Base-by-base conservation (phyloP, 2,113 vertebrate genomes). In the Cyanistes caeruleus region DNA sequence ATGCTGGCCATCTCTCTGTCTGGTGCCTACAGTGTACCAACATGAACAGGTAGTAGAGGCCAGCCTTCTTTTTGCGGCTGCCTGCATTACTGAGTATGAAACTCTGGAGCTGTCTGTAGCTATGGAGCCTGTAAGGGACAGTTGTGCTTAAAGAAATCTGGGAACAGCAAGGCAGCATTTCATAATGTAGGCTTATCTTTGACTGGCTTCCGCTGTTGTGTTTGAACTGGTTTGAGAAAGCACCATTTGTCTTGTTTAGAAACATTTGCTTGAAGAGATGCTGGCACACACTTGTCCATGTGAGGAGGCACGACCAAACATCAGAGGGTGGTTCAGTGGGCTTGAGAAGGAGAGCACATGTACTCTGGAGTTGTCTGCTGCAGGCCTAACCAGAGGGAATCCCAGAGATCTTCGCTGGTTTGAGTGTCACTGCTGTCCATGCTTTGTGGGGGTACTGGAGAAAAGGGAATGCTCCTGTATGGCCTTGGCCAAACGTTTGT, bases 311-410 rank as follows among this genome's bases (percentile, higher is more conserved):
- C 0, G 0, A 74, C n/a, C 60, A 63, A 51, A 49, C 59, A n/a
- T 37, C 46, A 59, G 27, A 70, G 70, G 43, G 18, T 2, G 2
- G 31, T 48, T 81, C 49, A 35, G 43, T 49, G 59, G 28, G 16
- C 59, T 63, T 0, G 0, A n/a, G 58, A n/a, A 73, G 44, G 35
- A 37, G n/a, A 39, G 27, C 33, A n/a, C 35, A 3, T 2, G 1
- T 21, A 16, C 55, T 43, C 21, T 56, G 65, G 51, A 78, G 55
- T 37, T 24, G 20, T 21, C 8, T 2, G 18, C 82, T 92, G 48
- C 25, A 75, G 35, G 25, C 41, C 7, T 60, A 41, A 60, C 9
- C 37, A 15, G 73, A 18, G 49, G 64, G 41, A 85, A 69, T 60
- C 33, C 9, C 1, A 1, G 64, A 35, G 59, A 69, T 10, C 35